These are phyloP conservation scores for Temnothorax nylanderi DNA, from an alignment of 1,140 invertebrate genomes.

Conservation along the genomic window DNA sequence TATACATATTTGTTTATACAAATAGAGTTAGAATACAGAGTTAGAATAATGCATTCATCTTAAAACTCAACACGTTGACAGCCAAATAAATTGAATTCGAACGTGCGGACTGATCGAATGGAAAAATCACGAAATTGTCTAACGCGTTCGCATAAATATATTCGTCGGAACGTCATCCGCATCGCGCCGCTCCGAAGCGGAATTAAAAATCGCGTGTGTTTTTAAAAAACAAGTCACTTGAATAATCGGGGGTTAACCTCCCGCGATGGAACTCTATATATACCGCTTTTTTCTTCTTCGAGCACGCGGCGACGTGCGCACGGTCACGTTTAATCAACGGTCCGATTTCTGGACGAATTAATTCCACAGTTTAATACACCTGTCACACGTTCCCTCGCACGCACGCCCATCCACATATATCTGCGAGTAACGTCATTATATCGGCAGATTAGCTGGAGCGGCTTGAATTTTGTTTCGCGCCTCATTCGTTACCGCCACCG, in stretches of 20 bases:
- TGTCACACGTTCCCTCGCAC: constrained; percentile 60
- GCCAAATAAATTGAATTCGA: constrained; percentile 33
- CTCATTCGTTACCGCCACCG: neutral
- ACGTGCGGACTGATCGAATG: neutral
- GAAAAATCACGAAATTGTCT: constrained; percentile 35
- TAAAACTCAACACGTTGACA: constrained; percentile 31
- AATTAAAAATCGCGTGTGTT: constrained; percentile 32
- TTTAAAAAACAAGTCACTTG: constrained; percentile 36
- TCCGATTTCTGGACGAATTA: constrained; percentile 57
- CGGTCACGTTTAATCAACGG: constrained; percentile 48
- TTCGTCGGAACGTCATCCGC: constrained; percentile 28
- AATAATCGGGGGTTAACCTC: constrained; percentile 16
- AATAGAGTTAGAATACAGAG: neutral
- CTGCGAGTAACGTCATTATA: constrained; percentile 69
- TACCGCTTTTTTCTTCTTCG: constrained; percentile 22
- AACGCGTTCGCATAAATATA: constrained; percentile 37
- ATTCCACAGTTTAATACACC: constrained; percentile 67
- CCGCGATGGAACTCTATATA: neutral
- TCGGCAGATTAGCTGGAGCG: constrained; percentile 54
- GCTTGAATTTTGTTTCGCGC: constrained; percentile 62
- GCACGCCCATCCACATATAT: constrained; percentile 50
- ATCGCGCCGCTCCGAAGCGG: neutral
- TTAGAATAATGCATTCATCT: constrained; percentile 19
- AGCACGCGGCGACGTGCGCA: neutral
- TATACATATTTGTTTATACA: neutral